Base-by-base conservation (phyloP, 2,888 invertebrate species). In the Stenoptilia bipunctidactyla region DNA sequence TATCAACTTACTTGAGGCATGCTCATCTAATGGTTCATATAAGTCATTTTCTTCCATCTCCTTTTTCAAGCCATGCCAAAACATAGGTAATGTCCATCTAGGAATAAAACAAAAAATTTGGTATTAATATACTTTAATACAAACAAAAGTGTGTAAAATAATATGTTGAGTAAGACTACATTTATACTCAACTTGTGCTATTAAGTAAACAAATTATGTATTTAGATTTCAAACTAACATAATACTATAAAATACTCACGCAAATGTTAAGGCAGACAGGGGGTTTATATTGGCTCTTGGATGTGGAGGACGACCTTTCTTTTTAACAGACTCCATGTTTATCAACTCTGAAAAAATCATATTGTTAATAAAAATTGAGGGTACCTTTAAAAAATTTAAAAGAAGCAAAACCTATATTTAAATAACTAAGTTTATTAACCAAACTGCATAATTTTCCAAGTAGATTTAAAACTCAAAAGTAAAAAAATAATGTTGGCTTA, bases 11-110 rank as follows among this genome's bases (percentile, higher is more conserved):
- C 85, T 85, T 49, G 94, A 94, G 54, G 87, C 85, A 71, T 95
- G 94, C 51, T 86, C 87, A 45, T 86, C 86, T 27, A 94, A 67
- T 10, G 93, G 90, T 61, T 90, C 88, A 70, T 90, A 93, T 1
- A 95, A 79, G 74, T 95, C 94, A 40, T 87, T 82, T 44, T 89
- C 83, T 46, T 90, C 91, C 50, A 95, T 69, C 48, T 89, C 88
- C 58, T 89, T 91, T 50, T 86, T 89, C 51, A 90, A 85, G 1
- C 94, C 94, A 62, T 89, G 88, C 62, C 87, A 89, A 73, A 95
- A 94, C 59, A 93, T 86, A 15, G 89, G 90, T 57, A 92, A 72
- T 1, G 93, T 90, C 89, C 93, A 95, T 80, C 92, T 92, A 66
- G 44, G 68, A 60, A 25, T 25, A 40, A 46, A 43, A 36, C 42